These are phyloP conservation scores for Ochotona curzoniae DNA, from an alignment of 2,113 vertebrate species.

Conservation along the genomic window DNA sequence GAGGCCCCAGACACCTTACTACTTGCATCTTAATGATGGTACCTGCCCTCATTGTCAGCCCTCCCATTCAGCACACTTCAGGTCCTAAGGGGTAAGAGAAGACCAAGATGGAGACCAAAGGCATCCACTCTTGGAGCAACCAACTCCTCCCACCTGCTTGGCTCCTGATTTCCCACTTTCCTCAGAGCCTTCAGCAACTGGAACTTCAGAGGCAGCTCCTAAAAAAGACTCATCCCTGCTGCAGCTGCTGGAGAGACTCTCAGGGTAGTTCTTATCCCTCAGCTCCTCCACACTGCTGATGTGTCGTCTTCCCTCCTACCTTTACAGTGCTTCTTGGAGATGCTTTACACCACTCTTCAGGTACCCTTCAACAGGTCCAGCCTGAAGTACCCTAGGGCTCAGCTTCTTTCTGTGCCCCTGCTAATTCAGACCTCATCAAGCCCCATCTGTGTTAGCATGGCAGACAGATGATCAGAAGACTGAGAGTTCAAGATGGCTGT, in stretches of 20 bases:
- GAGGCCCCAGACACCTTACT: background rate
- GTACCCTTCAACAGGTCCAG: too few species aligned
- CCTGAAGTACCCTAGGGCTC: background rate
- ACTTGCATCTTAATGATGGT: background rate
- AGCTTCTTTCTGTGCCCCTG: background rate
- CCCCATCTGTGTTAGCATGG: background rate
- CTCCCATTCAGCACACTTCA: background rate
- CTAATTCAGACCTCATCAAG: background rate
- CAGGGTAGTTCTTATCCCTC: background rate
- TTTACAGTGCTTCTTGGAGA: background rate
- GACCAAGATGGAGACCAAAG: background rate
- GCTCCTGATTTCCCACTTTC: background rate
- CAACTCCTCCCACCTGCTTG: background rate
- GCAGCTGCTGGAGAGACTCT: background rate
- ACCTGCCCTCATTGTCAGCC: background rate
- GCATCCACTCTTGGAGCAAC: background rate
- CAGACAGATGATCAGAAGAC: background rate
- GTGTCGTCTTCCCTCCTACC: background rate
- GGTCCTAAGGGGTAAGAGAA: background rate
- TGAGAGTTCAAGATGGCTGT: too few species aligned
- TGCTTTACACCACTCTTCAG: background rate
- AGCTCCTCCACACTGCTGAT: background rate
- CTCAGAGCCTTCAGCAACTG: background rate
- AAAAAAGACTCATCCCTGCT: background rate
- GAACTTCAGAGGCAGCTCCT: background rate